phyloP scores from a whole-genome alignment of 1,140 invertebrate genomes.

The Sitobion miscanthi region DNA sequence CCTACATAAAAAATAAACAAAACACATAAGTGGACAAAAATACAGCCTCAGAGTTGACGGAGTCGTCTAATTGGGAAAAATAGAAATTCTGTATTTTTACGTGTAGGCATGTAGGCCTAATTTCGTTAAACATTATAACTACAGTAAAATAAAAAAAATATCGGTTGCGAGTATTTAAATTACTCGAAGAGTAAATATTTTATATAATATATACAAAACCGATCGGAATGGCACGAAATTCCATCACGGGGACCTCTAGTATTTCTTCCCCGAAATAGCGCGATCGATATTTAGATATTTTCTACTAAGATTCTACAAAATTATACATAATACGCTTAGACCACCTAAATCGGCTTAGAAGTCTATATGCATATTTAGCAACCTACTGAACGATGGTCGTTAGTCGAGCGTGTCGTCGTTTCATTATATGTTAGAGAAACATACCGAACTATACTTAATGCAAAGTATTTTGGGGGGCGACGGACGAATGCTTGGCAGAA shows the following conservation, averaged over 20 bases:
- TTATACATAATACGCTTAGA: too few species aligned
- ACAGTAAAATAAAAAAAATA: not conserved
- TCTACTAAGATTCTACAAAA: too few species aligned
- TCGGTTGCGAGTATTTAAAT: not conserved
- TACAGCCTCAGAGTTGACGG: not conserved
- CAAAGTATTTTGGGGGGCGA: not conserved
- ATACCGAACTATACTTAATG: not conserved
- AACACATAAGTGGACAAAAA: not conserved
- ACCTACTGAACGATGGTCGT: too few species aligned
- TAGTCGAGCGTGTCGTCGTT: not conserved
- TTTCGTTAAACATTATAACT: not conserved
- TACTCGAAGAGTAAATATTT: not conserved
- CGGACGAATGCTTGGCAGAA: not conserved
- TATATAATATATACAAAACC: not conserved
- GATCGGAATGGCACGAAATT: not conserved
- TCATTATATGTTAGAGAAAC: not conserved
- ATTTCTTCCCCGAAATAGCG: not conserved
- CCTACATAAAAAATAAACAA: not conserved
- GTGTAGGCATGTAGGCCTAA: not conserved
- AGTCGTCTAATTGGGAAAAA: not conserved
- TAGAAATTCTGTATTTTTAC: not conserved
- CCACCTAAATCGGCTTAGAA: too few species aligned
- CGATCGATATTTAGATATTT: too few species aligned
- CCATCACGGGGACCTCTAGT: not conserved
- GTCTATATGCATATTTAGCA: not conserved